Base-by-base conservation (phyloP, 2,113 vertebrate genomes). In the Sinocyclocheilus rhinocerous region DNA sequence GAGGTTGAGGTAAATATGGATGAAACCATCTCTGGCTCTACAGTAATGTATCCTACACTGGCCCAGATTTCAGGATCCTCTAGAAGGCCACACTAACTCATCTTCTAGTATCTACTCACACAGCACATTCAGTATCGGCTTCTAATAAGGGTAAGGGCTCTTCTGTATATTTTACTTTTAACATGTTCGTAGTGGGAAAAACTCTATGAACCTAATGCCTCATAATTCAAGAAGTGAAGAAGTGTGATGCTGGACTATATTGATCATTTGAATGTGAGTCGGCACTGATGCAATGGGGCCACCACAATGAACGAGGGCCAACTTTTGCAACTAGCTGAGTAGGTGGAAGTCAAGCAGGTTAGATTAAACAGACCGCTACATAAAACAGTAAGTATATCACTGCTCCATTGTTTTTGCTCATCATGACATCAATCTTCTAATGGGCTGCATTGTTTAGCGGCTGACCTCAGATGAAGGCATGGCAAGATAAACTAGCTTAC, bases 221-320 rank as follows among this genome's bases (percentile, higher is more conserved):
- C 29, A 24, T 73, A 36, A 84, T 75, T 70, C n/a, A 83, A 83
- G 10, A 76, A 33, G 75, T 76, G 73, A 29, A 48, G 26, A 80
- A 36, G 36, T 45, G 57, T 24, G n/a, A 48, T 20, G 16, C 52
- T 52, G 65, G 69, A 20, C 81, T 50, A 81, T 61, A 87, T 87
- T 70, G 52, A 84, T 84, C 42, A 81, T 72, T 20, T n/a, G 73
- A 87, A 87, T 87, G 72, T 87, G 73, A 73, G 72, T 87, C 81
- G 18, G 18, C 6, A 29, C 16, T 87, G 86, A 87, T 57, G 65
- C 86, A 83, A 83, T 83, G 78, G 85, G 85, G 85, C 48, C 85
- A 65, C 67, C 48, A 2, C 85, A 76, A 81, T 63, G 69, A 50
- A 75, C 59, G 69, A 81, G 55, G 24, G 78, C 52, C 39, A 72